Evolutionary conservation across 2,797 vertebrate genomes (phyloP).

Genomic region (Gastrophryne carolinensis): DNA sequence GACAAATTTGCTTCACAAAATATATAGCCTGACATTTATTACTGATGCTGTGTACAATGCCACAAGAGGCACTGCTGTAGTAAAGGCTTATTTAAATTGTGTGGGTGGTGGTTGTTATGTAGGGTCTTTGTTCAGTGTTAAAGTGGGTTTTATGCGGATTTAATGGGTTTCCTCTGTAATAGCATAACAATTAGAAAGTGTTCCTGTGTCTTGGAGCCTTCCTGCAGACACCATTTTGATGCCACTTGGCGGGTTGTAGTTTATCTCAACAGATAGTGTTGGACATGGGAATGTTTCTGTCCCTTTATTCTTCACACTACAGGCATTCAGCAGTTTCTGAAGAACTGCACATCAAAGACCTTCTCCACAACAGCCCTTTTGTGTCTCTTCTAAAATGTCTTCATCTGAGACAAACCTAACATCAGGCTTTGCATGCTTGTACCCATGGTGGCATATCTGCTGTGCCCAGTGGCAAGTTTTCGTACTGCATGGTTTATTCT

Average conservation of each 20-base stretch:
- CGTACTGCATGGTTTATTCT: slow-evolving; percentile 6
- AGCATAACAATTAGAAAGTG: not conserved
- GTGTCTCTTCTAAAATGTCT: not conserved
- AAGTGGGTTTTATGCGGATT: not conserved
- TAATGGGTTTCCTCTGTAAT: not conserved
- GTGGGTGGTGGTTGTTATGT: not conserved
- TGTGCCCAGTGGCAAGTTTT: slow-evolving; percentile 7
- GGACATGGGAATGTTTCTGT: not conserved
- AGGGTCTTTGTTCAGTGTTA: not conserved
- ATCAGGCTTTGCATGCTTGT: slow-evolving; percentile 1
- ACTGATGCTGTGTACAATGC: not conserved
- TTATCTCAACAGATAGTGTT: not conserved
- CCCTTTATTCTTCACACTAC: not conserved
- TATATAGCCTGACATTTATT: too few species aligned
- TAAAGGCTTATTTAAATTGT: not conserved
- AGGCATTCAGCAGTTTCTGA: slow-evolving; percentile 23
- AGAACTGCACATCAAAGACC: slow-evolving; percentile 9
- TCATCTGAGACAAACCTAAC: not conserved
- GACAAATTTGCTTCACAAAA: too few species aligned
- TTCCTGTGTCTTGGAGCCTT: not conserved
- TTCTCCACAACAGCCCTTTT: slow-evolving; percentile 25
- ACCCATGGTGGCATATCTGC: slow-evolving; percentile 8
- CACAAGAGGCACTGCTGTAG: not conserved
- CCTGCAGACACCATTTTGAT: not conserved
- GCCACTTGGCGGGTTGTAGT: not conserved